These are phyloP conservation scores for Amiota minor DNA, from an alignment of 2,888 invertebrate species.

Conservation along the genomic window DNA sequence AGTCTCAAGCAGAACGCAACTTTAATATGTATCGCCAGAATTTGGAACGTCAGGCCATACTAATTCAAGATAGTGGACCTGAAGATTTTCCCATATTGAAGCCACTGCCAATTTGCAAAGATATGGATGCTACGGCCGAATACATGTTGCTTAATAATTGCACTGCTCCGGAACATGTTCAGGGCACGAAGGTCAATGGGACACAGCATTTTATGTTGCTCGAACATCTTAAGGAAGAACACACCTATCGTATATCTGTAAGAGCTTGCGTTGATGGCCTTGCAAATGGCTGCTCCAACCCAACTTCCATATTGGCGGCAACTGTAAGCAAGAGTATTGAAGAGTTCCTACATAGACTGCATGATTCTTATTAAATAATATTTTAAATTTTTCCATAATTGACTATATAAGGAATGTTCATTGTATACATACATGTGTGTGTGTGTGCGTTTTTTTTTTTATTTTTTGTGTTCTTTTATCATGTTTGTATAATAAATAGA, in stretches of 20 bases:
- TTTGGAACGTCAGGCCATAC: constrained; percentile 37
- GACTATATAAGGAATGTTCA: not conserved
- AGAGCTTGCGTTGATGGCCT: constrained; percentile 64
- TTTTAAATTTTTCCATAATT: not conserved
- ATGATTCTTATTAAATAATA: not conserved
- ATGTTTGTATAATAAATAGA: not conserved
- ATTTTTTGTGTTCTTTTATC: not conserved
- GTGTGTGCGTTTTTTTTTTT: not conserved
- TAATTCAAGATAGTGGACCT: constrained; percentile 56
- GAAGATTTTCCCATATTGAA: constrained; percentile 47
- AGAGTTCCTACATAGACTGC: not conserved
- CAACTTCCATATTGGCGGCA: constrained; percentile 47
- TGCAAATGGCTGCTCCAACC: constrained; percentile 64
- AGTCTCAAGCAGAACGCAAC: constrained; percentile 23
- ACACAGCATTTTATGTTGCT: constrained; percentile 52
- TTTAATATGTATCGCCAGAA: constrained; percentile 44
- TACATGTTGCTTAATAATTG: constrained; percentile 58
- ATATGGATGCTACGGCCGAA: constrained; percentile 44
- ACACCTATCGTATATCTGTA: constrained; percentile 60
- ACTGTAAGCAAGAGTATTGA: constrained; percentile 51
- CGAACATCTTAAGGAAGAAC: constrained; percentile 46
- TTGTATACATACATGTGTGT: not conserved
- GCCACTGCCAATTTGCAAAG: constrained; percentile 46
- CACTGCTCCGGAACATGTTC: constrained; percentile 45
- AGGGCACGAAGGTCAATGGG: constrained; percentile 50